These are phyloP conservation scores for Rhingia campestris DNA, from an alignment of 2,888 invertebrate genomes.

Conservation along the genomic window DNA sequence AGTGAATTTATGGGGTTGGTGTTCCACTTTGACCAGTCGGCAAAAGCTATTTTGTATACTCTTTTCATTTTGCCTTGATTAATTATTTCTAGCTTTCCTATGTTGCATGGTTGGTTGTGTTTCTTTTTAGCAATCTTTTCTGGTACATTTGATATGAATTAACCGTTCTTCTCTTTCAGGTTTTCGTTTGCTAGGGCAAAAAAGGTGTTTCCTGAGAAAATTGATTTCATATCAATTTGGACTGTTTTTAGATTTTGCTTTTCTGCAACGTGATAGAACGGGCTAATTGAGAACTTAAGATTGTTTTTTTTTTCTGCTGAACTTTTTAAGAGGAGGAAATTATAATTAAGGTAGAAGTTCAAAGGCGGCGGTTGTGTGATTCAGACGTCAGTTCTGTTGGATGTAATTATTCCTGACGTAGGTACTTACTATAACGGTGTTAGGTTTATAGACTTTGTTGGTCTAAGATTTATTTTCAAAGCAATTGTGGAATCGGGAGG, in stretches of 20 bases:
- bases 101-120: background rate
- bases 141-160: constrained; percentile 11
- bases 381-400: background rate
- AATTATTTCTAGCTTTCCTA: constrained; percentile 42
- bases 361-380: background rate
- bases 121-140: constrained; percentile 19
- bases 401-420: background rate
- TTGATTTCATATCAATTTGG: constrained; percentile 13
- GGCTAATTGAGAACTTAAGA: constrained; percentile 9
- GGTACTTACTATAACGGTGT: too few species aligned
- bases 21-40: constrained; percentile 59
- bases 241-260: constrained; percentile 18
- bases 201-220: constrained; percentile 13
- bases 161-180: background rate
- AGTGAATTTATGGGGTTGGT: constrained; percentile 60
- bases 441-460: too few species aligned
- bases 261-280: background rate
- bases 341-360: constrained; percentile 15
- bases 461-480: too few species aligned
- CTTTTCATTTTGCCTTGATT: constrained; percentile 53
- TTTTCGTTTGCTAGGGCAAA: background rate
- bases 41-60: constrained; percentile 29
- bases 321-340: constrained; percentile 3
- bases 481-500: too few species aligned
- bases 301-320: background rate